These are phyloP conservation scores for Xiphorhynchus elegans DNA, from an alignment of 2,113 vertebrate genomes.

Conservation along the genomic window DNA sequence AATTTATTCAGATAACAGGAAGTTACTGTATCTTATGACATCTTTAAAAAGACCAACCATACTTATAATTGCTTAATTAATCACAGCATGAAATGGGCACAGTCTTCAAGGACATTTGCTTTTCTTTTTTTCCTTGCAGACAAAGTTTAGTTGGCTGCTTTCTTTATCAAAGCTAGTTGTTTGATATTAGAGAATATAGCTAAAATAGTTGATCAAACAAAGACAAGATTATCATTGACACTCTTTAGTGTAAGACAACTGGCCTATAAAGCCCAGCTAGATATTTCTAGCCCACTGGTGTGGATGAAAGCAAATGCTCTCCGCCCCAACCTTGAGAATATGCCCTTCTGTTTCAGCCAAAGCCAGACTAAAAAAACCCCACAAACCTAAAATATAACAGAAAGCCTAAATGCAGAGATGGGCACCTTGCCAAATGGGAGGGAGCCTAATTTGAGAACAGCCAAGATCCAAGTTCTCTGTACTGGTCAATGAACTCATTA, in stretches of 20 bases:
- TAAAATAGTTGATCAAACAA: not conserved
- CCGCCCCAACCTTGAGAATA: not conserved
- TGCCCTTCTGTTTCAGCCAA: not conserved
- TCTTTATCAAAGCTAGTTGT: not conserved
- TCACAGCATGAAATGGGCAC: constrained; percentile 25
- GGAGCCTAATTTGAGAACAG: not conserved
- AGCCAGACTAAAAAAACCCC: not conserved
- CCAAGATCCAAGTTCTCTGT: not conserved
- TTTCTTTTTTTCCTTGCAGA: not conserved
- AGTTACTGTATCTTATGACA: constrained; percentile 42
- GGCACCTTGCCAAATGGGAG: not conserved
- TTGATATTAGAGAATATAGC: not conserved
- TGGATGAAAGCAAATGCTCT: not conserved
- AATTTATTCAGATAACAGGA: constrained; percentile 49
- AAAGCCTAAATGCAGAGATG: not conserved
- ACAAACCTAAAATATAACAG: not conserved
- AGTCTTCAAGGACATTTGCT: constrained; percentile 11
- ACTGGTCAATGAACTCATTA: not conserved
- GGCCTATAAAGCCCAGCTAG: not conserved
- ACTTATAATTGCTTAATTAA: constrained; percentile 60
- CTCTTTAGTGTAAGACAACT: not conserved
- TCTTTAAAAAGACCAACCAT: constrained; percentile 50
- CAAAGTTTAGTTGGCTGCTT: not conserved
- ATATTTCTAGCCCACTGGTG: not conserved
- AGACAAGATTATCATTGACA: not conserved